Conservation (phyloP, 2,113 vertebrate species). For the Cinclus mexicanus region DNA sequence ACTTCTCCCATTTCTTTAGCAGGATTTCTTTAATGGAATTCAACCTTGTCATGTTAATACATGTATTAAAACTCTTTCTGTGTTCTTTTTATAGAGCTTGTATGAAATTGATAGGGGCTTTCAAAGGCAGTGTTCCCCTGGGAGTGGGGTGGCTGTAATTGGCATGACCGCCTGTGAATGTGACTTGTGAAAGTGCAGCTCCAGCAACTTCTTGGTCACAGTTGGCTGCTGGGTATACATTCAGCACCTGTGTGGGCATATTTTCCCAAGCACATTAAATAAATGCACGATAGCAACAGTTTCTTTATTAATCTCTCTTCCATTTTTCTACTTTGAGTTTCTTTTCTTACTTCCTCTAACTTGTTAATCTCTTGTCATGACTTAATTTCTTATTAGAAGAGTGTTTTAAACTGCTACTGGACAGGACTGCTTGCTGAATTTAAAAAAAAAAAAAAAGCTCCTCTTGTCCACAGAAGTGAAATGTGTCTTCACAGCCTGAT, state of each 20-base stretch:
- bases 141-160: background rate
- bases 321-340: background rate
- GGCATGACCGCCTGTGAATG: background rate
- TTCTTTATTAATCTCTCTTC: background rate
- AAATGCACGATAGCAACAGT: background rate
- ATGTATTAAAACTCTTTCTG: background rate
- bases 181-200: background rate
- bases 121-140: background rate
- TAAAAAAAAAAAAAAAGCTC: background rate
- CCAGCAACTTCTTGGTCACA: background rate
- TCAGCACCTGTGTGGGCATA: background rate
- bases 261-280: background rate
- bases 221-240: background rate
- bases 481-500: background rate
- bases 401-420: background rate
- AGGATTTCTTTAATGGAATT: background rate
- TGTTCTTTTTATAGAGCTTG: constrained; percentile 5
- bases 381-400: background rate
- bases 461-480: background rate
- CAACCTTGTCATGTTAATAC: background rate
- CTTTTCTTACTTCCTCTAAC: background rate
- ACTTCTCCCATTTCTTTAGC: background rate
- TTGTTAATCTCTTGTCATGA: background rate
- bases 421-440: background rate
- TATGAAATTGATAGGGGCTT: constrained; percentile 13